These are phyloP conservation scores for Medauroidea extradentata DNA, from an alignment of 1,140 invertebrate species.

Conservation along the genomic window DNA sequence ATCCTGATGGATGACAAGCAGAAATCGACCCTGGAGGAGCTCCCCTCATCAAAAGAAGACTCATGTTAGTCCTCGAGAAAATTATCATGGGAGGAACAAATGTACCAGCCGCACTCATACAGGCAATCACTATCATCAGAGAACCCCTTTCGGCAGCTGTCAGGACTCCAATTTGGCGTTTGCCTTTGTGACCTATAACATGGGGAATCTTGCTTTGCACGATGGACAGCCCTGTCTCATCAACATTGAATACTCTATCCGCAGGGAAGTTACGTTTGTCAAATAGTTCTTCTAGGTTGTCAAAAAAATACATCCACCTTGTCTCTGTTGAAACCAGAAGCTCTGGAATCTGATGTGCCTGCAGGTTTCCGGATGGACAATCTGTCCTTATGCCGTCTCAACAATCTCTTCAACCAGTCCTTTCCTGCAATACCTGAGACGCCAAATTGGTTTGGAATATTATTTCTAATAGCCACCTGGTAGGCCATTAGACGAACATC, in stretches of 20 bases:
- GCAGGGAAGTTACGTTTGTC: conserved; percentile 16
- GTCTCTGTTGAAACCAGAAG: conserved; percentile 30
- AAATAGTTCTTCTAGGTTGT: conserved; percentile 16
- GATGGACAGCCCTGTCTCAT: conserved; percentile 34
- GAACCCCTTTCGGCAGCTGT: conserved; percentile 36
- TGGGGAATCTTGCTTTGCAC: conserved; percentile 33
- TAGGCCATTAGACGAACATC: too few species aligned
- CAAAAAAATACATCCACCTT: conserved; percentile 33
- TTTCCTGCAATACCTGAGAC: too few species aligned
- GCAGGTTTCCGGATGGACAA: neutral
- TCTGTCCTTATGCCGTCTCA: too few species aligned
- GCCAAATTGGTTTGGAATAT: too few species aligned
- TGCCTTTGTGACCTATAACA: conserved; percentile 28
- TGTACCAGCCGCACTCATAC: conserved; percentile 32
- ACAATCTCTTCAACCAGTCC: too few species aligned
- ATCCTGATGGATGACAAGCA: conserved; percentile 25
- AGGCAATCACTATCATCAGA: conserved; percentile 33
- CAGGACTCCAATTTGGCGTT: conserved; percentile 22
- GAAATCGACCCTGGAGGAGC: conserved; percentile 31
- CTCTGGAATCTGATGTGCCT: conserved; percentile 29
- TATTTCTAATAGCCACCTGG: too few species aligned
- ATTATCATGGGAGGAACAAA: conserved; percentile 28
- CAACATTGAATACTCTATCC: conserved; percentile 36
- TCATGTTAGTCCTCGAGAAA: conserved; percentile 25
- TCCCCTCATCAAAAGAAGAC: conserved; percentile 30